Evolutionary conservation across 2,113 vertebrate genomes (phyloP), one percentile per base, ranked within the genome.

Genomic region (Limnothrissa miodon): DNA sequence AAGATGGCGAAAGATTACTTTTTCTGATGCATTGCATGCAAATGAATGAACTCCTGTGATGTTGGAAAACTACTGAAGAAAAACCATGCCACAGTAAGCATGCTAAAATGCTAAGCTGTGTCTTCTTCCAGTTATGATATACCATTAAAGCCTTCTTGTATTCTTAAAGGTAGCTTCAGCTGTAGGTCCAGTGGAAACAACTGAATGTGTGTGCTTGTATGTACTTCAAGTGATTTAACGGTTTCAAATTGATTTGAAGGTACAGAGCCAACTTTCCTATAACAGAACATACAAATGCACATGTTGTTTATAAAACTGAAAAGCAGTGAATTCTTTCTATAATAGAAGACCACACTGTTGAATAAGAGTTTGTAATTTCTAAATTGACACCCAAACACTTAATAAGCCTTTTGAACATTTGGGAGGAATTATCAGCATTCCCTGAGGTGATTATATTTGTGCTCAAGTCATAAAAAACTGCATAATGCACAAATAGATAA

Each of bases 401-500:
- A 70, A 70, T 11, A 36, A 70, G 29, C 29, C 36, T 70, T 70
- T 70, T 70, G 15, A 36, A 36, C 29, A 70, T 70, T 36, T 15
- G 33, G 62, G 10, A 70, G 62, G 56, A 62, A 29, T 29, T 29
- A 29, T 62, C 56, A 70, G 4, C 33, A 33, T 70, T 29, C 15
- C 62, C 62, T 36, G 33, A 33, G 33, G 62, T 29, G 29, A 70
- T 70, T 36, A 36, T 29, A 29, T 70, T 36, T 62, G 29, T 70
- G 62, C 62, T 70, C 62, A 33, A 70, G 62, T 70, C 62, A 33
- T 29, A 10, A 17, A 70, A 36, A 70, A 70, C 36, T 13, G 13
- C 29, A 13, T 29, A 62, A 62, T 56, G 59, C 15, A 85, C 85
- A 87, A 85, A 87, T 45, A 56, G 1, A 56, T 21, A 56, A 15